phyloP scores from a whole-genome alignment of 2,888 invertebrate species.

The Pyrrhosoma nymphula region DNA sequence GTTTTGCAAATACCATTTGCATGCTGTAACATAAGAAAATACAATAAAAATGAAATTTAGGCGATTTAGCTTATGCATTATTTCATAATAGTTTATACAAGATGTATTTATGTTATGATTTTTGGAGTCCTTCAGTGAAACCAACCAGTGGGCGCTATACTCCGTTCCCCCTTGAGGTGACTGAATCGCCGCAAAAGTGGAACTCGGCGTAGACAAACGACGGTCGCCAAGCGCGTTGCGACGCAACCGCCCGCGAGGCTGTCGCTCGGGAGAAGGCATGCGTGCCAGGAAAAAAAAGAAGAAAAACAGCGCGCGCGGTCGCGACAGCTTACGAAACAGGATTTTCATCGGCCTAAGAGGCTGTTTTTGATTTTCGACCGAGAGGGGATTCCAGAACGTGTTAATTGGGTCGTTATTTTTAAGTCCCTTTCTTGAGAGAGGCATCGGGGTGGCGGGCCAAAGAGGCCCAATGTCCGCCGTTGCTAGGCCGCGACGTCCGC shows the following conservation, averaged over 20 bases:
- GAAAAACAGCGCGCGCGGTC: neutral
- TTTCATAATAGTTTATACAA: too few species aligned
- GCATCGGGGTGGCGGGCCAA: neutral
- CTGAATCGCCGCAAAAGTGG: neutral
- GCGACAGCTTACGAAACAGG: slow-evolving; percentile 63
- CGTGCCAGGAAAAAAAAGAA: slow-evolving; percentile 38
- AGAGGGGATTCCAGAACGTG: slow-evolving; percentile 60
- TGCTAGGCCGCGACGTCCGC: neutral
- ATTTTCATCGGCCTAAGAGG: slow-evolving; percentile 54
- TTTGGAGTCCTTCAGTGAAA: neutral
- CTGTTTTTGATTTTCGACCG: slow-evolving; percentile 56
- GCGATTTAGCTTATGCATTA: too few species aligned
- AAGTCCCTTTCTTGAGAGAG: slow-evolving; percentile 24
- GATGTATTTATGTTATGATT: neutral
- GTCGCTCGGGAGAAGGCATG: neutral
- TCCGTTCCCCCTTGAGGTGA: neutral
- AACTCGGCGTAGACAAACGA: slow-evolving; percentile 19
- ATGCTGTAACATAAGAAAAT: too few species aligned
- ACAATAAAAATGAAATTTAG: too few species aligned
- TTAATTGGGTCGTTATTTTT: slow-evolving; percentile 66
- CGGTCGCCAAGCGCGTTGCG: neutral
- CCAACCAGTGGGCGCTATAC: neutral
- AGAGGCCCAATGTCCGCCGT: neutral
- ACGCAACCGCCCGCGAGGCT: slow-evolving; percentile 6
- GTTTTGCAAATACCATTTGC: too few species aligned